Conservation (phyloP, 2,113 vertebrate species). For the Pteruthius melanotis region DNA sequence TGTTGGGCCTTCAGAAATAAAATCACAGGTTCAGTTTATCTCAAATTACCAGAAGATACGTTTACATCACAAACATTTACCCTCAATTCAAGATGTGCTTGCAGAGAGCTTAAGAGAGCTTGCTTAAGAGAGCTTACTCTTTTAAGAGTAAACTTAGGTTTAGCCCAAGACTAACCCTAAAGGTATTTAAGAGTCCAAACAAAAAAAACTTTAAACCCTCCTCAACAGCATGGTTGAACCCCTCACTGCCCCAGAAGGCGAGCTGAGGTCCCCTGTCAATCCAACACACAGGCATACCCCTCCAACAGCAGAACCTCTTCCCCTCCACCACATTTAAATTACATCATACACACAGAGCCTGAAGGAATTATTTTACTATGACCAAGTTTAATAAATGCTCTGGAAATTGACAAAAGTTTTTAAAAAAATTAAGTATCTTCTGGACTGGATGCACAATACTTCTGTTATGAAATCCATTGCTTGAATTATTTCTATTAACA, state of each 20-base stretch:
- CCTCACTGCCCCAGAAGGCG: background rate
- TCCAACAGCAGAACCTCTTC: background rate
- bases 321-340: background rate
- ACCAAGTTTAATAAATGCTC: background rate
- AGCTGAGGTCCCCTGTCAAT: background rate
- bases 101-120: too few species aligned
- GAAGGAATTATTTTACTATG: background rate
- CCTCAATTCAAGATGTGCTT: background rate
- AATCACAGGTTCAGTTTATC: background rate
- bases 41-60: background rate
- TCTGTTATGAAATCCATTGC: background rate
- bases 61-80: rapidly evolving
- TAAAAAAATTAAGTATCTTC: background rate
- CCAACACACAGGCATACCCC: rapidly evolving
- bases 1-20: background rate
- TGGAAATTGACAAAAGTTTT: background rate
- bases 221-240: background rate
- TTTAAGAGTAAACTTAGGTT: background rate
- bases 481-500: background rate
- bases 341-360: background rate
- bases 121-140: background rate
- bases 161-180: background rate
- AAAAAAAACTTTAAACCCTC: too few species aligned
- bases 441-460: background rate
- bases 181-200: background rate